A percentile compares a stretch with the other conserved stretches of the same genome.
Evolutionary conservation across 35 echinoderm and acorn worm genomes (phyloP).

Genomic region (Chiridota heheva): DNA sequence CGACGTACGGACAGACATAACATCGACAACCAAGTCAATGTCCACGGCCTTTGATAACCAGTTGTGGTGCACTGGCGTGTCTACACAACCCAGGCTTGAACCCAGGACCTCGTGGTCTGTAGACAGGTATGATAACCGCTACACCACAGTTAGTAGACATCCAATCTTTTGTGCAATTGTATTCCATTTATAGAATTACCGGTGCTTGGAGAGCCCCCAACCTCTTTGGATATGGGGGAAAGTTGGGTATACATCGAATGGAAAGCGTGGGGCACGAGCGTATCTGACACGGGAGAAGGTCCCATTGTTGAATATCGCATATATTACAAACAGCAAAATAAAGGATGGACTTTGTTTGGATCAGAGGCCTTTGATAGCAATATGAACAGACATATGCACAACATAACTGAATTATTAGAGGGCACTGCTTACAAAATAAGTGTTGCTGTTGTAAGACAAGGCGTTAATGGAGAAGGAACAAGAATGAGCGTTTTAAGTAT

Average conservation of each 20-base stretch:
- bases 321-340: constrained; percentile 19
- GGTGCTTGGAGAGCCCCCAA: neutral
- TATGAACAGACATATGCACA: no score
- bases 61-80: neutral
- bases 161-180: no score
- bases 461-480: no score
- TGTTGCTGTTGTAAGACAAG: no score
- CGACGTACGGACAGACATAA: no score
- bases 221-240: neutral
- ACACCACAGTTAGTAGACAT: no score
- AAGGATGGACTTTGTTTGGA: no score
- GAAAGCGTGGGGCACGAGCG: constrained; percentile 10
- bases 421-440: no score
- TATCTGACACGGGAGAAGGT: constrained; percentile 5
- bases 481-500: no score
- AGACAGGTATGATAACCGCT: neutral
- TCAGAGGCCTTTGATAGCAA: no score
- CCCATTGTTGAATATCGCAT: constrained; percentile 1
- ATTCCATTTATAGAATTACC: neutral
- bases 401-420: no score
- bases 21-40: neutral
- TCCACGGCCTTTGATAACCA: neutral
- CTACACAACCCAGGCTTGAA: no score
- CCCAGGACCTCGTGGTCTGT: neutral
- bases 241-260: constrained; percentile 17